Base-by-base conservation (phyloP, 1,140 invertebrate species). In the Drosophila subobscura region DNA sequence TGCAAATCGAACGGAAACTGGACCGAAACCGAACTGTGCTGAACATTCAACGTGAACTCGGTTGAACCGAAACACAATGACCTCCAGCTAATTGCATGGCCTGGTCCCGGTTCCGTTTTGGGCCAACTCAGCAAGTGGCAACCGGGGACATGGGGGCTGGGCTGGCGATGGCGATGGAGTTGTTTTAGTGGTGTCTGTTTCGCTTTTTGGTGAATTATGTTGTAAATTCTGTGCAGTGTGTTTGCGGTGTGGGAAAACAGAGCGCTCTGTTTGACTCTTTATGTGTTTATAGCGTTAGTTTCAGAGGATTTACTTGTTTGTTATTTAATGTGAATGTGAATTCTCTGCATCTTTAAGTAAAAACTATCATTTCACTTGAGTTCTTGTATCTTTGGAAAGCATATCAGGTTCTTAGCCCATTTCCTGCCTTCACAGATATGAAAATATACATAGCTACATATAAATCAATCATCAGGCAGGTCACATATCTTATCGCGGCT, bases 41-140 rank as follows among this genome's bases (percentile, higher is more conserved):
- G 46, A 59, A 59, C 49, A 20, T 46, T 41, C 8, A 47, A 41
- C 41, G n/a, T 57, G 60, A 70, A 63, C 72, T 68, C 23, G 10
- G 3, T 10, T 68, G 65, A 68, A 47, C 65, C 65, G 51, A 56
- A 37, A 75, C 53, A 67, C 75, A 77, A 78, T 85, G 83, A 86
- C 81, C 81, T 86, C 77, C 77, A 66, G 78, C 83, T 86, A 86
- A 86, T 86, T 85, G 81, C 70, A 77, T 71, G 58, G 67, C 54
- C 45, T 55, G 65, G 64, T 60, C 37, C 52, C 52, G 25, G 50
- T 54, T 66, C 42, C 50, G 41, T 54, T 47, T 67, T 54, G n/a
- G 49, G 42, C 41, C 67, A 52, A 33, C n/a, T 40, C 22, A 61
- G 65, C 67, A 77, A 73, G 59, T 80, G 72, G 72, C 46, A 59